phyloP scores from a whole-genome alignment of 2,888 invertebrate genomes.

The Thereva unica region DNA sequence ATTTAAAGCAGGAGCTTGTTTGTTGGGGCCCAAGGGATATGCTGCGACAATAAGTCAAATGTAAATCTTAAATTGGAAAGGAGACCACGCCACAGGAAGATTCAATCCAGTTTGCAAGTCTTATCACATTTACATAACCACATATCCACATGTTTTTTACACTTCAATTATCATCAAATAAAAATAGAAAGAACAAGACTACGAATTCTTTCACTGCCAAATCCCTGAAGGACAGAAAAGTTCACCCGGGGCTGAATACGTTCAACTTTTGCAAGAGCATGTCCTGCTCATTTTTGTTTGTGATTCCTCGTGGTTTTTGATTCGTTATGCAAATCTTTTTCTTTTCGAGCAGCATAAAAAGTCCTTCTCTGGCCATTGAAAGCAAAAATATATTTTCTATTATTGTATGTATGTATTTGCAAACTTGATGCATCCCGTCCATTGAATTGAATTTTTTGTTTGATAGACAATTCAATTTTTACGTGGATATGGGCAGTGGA shows the following conservation, averaged over 20 bases:
- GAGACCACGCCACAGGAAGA: conserved; percentile 2
- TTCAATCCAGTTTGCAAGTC: neutral
- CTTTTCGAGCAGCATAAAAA: too few species aligned
- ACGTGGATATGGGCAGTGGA: too few species aligned
- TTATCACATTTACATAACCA: neutral
- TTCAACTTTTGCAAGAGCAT: too few species aligned
- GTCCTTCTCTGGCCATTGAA: too few species aligned
- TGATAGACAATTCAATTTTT: too few species aligned
- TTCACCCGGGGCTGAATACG: neutral
- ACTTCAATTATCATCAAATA: conserved; percentile 34
- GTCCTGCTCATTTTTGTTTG: too few species aligned
- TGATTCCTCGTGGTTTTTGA: too few species aligned
- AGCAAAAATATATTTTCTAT: too few species aligned
- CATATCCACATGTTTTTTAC: conserved; percentile 14
- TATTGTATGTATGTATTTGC: too few species aligned
- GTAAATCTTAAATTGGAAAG: conserved; percentile 7
- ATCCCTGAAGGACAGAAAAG: conserved; percentile 16
- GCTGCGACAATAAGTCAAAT: conserved; percentile 25
- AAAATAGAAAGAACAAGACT: conserved; percentile 8
- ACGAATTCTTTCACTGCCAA: conserved; percentile 10
- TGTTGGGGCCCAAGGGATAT: conserved; percentile 18
- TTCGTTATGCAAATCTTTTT: too few species aligned
- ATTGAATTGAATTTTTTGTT: too few species aligned
- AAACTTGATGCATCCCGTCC: too few species aligned
- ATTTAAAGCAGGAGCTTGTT: conserved; percentile 37